Evolutionary conservation across 2,888 invertebrate species (phyloP).

Genomic region (Axea sp.): DNA sequence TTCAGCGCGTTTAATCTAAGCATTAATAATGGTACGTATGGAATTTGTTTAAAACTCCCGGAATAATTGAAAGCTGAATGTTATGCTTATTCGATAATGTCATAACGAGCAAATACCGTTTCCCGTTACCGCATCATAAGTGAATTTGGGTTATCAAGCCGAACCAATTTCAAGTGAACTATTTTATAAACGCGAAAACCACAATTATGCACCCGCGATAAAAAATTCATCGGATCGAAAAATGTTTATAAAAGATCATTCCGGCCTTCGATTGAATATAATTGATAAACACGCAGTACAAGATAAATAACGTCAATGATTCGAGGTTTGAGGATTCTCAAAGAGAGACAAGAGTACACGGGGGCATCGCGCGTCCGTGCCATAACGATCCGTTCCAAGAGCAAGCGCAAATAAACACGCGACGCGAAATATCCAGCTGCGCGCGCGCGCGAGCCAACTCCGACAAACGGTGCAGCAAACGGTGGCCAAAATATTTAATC

Average conservation of each 20-base stretch:
- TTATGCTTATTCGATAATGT: too few relatives aligned
- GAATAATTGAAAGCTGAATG: too few relatives aligned
- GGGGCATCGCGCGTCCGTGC: slow-evolving; percentile 45
- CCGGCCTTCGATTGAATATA: slow-evolving; percentile 37
- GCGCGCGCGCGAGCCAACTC: slow-evolving; percentile 55
- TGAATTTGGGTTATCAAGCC: neutral
- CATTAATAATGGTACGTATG: too few relatives aligned
- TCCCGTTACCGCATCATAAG: neutral
- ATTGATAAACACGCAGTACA: slow-evolving; percentile 38
- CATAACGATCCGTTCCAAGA: slow-evolving; percentile 64
- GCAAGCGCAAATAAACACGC: slow-evolving; percentile 64
- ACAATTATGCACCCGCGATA: neutral
- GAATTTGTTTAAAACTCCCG: too few relatives aligned
- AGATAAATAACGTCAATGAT: slow-evolving; percentile 36
- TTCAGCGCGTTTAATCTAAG: too few relatives aligned
- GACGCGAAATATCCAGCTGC: slow-evolving; percentile 59
- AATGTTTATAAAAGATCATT: too few relatives aligned
- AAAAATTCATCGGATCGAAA: too few relatives aligned
- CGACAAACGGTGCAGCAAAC: slow-evolving; percentile 43
- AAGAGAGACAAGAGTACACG: slow-evolving; percentile 17
- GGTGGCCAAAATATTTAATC: slow-evolving; percentile 77
- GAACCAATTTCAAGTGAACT: neutral
- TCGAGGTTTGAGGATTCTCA: slow-evolving; percentile 43
- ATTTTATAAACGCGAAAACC: slow-evolving; percentile 2
- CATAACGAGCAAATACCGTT: too few relatives aligned